Evolutionary conservation across 2,888 invertebrate genomes (phyloP).

Genomic region (Empis livida): DNA sequence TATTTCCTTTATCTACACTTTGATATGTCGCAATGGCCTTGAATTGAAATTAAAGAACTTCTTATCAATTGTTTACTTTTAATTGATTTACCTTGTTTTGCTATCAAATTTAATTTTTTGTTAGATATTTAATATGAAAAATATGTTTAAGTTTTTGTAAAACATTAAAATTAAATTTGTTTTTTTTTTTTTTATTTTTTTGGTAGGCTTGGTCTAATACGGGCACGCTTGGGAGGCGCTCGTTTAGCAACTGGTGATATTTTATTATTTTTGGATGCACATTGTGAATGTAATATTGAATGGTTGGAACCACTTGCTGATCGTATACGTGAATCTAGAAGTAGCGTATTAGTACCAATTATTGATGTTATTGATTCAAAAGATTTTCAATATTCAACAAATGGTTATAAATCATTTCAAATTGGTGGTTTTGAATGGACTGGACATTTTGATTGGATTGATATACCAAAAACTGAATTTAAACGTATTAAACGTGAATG

Average conservation of each 20-base stretch:
- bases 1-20: too few relatives aligned
- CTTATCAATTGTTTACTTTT: too few relatives aligned
- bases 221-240: conserved; percentile 83
- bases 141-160: too few relatives aligned
- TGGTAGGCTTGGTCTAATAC: conserved; percentile 67
- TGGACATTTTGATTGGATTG: conserved; percentile 89
- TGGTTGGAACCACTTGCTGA: conserved; percentile 86
- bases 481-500: conserved; percentile 28
- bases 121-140: too few relatives aligned
- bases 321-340: conserved; percentile 65
- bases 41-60: too few relatives aligned
- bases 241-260: conserved; percentile 65
- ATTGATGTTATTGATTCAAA: conserved; percentile 81
- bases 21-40: too few relatives aligned
- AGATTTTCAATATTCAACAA: conserved; percentile 36
- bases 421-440: conserved; percentile 48
- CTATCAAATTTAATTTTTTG: too few relatives aligned
- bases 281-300: conserved; percentile 69
- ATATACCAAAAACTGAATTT: conserved; percentile 30
- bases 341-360: conserved; percentile 80
- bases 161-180: conserved; percentile 4
- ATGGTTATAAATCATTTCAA: conserved; percentile 35
- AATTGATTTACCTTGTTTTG: too few relatives aligned
- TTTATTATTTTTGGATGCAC: conserved; percentile 79
- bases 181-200: conserved; percentile 2